Percentiles rank a stretch among this genome's conserved stretches.
phyloP scores from a whole-genome alignment of 2,113 vertebrate species.

The Pelobates fuscus region DNA sequence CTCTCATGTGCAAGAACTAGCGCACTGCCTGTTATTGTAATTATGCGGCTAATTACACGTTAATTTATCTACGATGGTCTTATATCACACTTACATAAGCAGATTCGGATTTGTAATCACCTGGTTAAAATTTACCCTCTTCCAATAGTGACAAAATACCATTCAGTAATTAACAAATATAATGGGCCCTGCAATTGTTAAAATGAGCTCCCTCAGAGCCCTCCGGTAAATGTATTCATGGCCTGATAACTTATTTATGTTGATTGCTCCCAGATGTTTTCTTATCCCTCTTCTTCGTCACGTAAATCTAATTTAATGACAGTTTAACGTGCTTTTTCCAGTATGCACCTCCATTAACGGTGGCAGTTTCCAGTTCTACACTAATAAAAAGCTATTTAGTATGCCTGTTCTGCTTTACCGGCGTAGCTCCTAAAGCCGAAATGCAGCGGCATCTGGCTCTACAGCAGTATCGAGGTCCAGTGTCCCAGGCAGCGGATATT shows the following conservation, averaged over 20 bases:
- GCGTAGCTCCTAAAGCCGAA: not conserved
- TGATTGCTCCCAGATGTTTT: conserved; percentile 45
- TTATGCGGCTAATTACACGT: conserved; percentile 2
- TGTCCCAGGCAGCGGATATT: not conserved
- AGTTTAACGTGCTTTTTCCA: conserved; percentile 14
- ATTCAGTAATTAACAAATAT: conserved; percentile 20
- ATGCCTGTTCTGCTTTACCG: not conserved
- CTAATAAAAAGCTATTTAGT: conserved; percentile 11
- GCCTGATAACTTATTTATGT: conserved; percentile 43
- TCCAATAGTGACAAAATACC: not conserved
- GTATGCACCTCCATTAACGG: conserved; percentile 13
- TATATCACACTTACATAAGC: not conserved
- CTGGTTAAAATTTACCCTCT: not conserved
- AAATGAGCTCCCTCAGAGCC: conserved; percentile 4
- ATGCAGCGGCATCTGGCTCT: not conserved
- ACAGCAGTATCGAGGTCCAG: not conserved
- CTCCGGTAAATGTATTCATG: conserved; percentile 11
- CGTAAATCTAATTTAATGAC: conserved; percentile 28
- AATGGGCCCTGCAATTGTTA: conserved; percentile 6
- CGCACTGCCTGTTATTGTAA: not conserved
- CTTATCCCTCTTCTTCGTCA: conserved; percentile 12
- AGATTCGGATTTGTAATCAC: conserved; percentile 6
- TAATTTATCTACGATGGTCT: not conserved
- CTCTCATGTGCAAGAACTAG: not conserved
- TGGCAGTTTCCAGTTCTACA: not conserved